A percentile compares a stretch with the other conserved stretches of the same genome.
Evolutionary conservation across 1,140 invertebrate genomes (phyloP).

Genomic region (Telenomus remus): DNA sequence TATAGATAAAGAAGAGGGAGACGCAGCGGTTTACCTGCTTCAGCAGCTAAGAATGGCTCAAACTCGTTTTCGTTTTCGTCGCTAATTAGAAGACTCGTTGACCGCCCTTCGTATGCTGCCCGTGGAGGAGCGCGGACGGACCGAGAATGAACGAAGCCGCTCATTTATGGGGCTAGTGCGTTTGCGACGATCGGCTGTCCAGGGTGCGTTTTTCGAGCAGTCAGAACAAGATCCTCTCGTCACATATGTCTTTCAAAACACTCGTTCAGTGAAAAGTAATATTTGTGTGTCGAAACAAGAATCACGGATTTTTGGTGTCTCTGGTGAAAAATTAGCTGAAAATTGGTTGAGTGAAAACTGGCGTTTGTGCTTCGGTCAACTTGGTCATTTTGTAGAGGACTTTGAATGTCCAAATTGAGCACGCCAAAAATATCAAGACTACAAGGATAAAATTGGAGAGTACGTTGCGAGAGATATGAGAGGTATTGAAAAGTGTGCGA

Average conservation of each 20-base stretch:
- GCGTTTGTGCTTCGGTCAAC: too few relatives aligned
- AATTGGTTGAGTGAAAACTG: too few relatives aligned
- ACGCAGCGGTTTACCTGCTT: conserved; percentile 38
- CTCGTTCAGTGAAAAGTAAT: background rate
- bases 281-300: background rate
- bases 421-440: background rate
- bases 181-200: conserved; percentile 70
- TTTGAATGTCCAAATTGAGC: too few relatives aligned
- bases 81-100: conserved; percentile 77
- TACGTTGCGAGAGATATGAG: conserved; percentile 17
- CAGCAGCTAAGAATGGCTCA: conserved; percentile 69
- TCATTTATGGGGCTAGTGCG: conserved; percentile 66
- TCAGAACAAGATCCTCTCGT: background rate
- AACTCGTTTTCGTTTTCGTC: conserved; percentile 77
- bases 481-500: conserved; percentile 28
- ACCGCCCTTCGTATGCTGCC: conserved; percentile 68
- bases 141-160: conserved; percentile 42
- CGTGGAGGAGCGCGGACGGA: conserved; percentile 68
- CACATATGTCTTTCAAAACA: too few relatives aligned
- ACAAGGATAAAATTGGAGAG: conserved; percentile 12
- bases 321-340: too few relatives aligned
- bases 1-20: conserved; percentile 44
- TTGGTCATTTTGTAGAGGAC: too few relatives aligned
- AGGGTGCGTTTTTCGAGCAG: conserved; percentile 70
- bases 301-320: too few relatives aligned